Base-by-base conservation (phyloP, 2,113 vertebrate genomes). In the Crypturellus undulatus region DNA sequence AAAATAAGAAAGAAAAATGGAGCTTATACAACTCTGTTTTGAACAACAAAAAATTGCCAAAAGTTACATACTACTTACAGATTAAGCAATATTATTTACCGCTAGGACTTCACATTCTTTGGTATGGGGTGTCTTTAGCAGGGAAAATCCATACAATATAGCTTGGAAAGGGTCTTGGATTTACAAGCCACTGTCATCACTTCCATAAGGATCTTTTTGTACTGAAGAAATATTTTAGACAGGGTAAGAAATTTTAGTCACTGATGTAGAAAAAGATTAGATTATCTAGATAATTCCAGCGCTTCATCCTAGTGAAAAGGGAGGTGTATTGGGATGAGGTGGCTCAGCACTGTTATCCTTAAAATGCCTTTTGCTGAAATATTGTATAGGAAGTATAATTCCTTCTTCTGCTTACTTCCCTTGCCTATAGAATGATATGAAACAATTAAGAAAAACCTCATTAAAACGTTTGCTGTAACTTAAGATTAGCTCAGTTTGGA, bases 381-480 rank as follows among this genome's bases (percentile, higher is more conserved):
- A 86, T 6, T 52, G 10, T 90, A 47, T 42, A 78, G 20, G 76
- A 90, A 79, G n/a, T n/a, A 73, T 59, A 42, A 69, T 56, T 54
- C 12, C 28, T 77, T 34, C 14, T 52, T 51, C 73, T 82, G 4
- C 67, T 47, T 45, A 69, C 14, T 59, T 82, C 24, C 34, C 38
- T 94, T 81, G 15, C 38, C 70, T 89, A 76, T 91, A 56, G 65
- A 73, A 42, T 8, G 51, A 26, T 63, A 80, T 72, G 45, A 90
- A 93, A 93, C 81, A 95, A 85, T 73, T 60, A 78, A 93, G 60
- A 91, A 97, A 92, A 3, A 2, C 11, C 40, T 95, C 75, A 94
- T 96, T 96, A 92, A 96, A 92, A 92, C 95, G 62, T 95, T 96
- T 96, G 62, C 38, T 95, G 51, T 92, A 82, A 95, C 95, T 96